These are phyloP conservation scores for Enteromius argenteus DNA, from an alignment of 2,797 vertebrate genomes.

Conservation along the genomic window DNA sequence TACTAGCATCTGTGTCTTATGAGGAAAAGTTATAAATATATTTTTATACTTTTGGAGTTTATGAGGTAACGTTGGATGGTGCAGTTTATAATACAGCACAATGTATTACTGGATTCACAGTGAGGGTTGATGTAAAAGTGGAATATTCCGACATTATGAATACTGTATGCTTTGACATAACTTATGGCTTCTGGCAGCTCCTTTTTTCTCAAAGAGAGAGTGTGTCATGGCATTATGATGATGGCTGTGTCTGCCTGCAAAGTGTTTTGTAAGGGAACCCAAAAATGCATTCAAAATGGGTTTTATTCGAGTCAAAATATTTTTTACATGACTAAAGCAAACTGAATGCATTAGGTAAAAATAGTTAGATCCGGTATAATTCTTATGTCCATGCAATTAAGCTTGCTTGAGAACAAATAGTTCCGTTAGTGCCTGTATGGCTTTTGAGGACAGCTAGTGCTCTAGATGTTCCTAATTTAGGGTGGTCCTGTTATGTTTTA, in stretches of 20 bases:
- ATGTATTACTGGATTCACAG: neutral
- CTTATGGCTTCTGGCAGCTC: slow-evolving; percentile 3
- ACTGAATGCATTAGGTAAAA: neutral
- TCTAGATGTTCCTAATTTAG: slow-evolving; percentile 50
- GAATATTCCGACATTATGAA: neutral
- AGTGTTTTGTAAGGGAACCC: slow-evolving; percentile 9
- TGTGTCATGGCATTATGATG: neutral
- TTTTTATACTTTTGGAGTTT: neutral
- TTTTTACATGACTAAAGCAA: neutral
- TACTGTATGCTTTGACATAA: slow-evolving; percentile 12
- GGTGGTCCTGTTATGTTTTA: slow-evolving; percentile 53
- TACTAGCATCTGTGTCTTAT: neutral
- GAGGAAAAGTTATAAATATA: neutral
- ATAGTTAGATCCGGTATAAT: neutral
- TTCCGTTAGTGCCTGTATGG: neutral
- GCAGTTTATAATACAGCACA: neutral
- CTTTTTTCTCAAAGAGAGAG: slow-evolving; percentile 2
- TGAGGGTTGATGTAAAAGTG: neutral
- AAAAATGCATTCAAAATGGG: neutral
- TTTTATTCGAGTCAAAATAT: neutral
- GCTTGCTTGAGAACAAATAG: slow-evolving; percentile 6
- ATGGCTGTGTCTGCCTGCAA: slow-evolving; percentile 12
- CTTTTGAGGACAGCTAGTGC: slow-evolving; percentile 18
- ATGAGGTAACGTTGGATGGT: neutral
- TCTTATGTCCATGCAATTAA: neutral